Evolutionary conservation across 2,888 invertebrate species (phyloP), one percentile per base, ranked within the genome.

Genomic region (Nudaria mundana): DNA sequence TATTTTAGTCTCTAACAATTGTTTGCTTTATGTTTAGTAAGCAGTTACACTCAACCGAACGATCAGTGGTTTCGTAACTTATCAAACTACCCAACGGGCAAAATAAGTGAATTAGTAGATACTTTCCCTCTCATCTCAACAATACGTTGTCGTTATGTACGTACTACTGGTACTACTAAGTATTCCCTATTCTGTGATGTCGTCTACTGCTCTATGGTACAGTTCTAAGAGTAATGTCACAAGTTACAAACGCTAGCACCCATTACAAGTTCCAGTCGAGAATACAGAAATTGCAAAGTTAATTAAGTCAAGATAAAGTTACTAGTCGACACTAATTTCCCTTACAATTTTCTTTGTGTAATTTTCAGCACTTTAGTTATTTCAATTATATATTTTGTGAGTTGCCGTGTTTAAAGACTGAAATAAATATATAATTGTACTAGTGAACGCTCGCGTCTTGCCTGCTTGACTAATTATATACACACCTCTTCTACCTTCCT

Each of bases 201-300:
- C n/a, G n/a, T n/a, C n/a, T n/a, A n/a, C n/a, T n/a, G n/a, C n/a
- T n/a, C n/a, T n/a, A n/a, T n/a, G n/a, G n/a, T n/a, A n/a, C n/a
- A n/a, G n/a, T n/a, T n/a, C 48, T 47, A 66, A 63, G 67, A 76
- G 67, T 72, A 69, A 71, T 67, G 68, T 63, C 61, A 51, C 51
- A 63, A 76, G 65, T 66, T 64, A 63, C 32, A 33, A 56, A 58
- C 63, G 60, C 60, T 53, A 67, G 62, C 63, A 56, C 65, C 71
- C 68, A 77, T 77, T 76, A 76, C 75, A 77, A 77, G 67, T 76
- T 76, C 56, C 44, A 48, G 52, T 49, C 55, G 52, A 56, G 62
- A 54, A 55, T 63, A 58, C 62, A 61, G 66, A 63, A 67, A 71
- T 56, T 52, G 48, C 57, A 59, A 71, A 75, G 71, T 74, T 76